Conservation (phyloP, 2,888 invertebrate genomes). For the Drosophila meridionalis region DNA sequence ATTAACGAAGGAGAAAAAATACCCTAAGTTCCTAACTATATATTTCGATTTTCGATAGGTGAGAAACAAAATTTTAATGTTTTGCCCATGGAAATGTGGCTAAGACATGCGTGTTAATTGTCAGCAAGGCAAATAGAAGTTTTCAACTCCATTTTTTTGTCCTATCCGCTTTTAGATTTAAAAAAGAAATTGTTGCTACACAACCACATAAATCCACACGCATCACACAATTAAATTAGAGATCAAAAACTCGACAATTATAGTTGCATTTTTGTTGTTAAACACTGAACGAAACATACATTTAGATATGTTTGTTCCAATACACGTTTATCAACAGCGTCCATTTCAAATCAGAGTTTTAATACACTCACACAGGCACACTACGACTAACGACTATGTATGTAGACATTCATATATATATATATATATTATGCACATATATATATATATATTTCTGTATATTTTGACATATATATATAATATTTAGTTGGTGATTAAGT, state of each 20-base stretch:
- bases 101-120: not conserved
- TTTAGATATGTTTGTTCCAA: not conserved
- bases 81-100: not conserved
- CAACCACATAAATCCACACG: not conserved
- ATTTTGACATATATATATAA: not conserved
- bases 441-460: not conserved
- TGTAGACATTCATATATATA: not conserved
- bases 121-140: not conserved
- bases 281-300: not conserved
- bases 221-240: not conserved
- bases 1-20: conserved; percentile 20
- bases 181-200: conserved; percentile 4
- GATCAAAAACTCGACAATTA: not conserved
- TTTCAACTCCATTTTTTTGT: not conserved
- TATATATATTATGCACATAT: not conserved
- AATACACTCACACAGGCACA: not conserved
- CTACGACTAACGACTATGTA: not conserved
- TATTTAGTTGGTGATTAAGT: conserved; percentile 47
- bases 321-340: conserved; percentile 14
- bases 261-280: conserved; percentile 29
- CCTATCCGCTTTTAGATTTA: not conserved
- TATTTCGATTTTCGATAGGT: not conserved
- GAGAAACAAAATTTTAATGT: conserved; percentile 1
- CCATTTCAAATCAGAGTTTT: conserved; percentile 62
- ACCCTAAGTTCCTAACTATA: conserved; percentile 57